Conservation (phyloP, 2,888 invertebrate species). For the Iphiclides podalirius region DNA sequence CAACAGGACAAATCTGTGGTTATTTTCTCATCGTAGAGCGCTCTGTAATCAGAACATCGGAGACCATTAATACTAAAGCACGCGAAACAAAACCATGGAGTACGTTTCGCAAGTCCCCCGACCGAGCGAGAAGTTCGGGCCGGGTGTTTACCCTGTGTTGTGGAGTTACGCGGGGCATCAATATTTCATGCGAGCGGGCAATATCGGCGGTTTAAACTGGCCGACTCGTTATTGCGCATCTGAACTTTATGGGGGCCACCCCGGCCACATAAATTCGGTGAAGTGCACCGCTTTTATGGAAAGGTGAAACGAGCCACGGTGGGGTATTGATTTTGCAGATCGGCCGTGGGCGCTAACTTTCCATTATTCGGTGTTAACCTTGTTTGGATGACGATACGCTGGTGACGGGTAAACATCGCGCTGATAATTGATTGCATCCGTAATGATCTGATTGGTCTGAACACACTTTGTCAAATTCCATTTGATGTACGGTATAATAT, state of each 20-base stretch:
- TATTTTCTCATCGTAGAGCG: too few species aligned
- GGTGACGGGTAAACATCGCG: too few species aligned
- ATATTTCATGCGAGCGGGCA: conserved; percentile 67
- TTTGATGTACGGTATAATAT: too few species aligned
- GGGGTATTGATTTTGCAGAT: conserved; percentile 69
- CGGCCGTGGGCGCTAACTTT: too few species aligned
- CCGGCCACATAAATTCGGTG: conserved; percentile 70
- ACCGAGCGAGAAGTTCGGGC: conserved; percentile 27
- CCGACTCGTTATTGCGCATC: conserved; percentile 70
- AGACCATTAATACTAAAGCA: conserved; percentile 13
- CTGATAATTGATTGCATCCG: too few species aligned
- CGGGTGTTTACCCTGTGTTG: conserved; percentile 41
- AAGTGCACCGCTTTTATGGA: conserved; percentile 65
- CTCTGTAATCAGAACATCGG: not conserved
- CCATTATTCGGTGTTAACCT: too few species aligned
- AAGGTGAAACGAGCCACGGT: conserved; percentile 59
- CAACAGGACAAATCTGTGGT: too few species aligned
- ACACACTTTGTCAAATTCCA: too few species aligned
- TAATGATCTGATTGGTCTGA: too few species aligned
- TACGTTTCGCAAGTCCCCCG: conserved; percentile 12
- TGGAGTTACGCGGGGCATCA: conserved; percentile 52
- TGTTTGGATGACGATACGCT: too few species aligned
- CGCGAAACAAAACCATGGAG: not conserved
- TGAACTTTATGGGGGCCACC: conserved; percentile 72
- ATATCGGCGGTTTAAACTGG: conserved; percentile 70